A percentile compares a stretch with the other conserved stretches of the same genome.
Conservation (phyloP, 2,113 vertebrate genomes). For the Pelecanus crispus region DNA sequence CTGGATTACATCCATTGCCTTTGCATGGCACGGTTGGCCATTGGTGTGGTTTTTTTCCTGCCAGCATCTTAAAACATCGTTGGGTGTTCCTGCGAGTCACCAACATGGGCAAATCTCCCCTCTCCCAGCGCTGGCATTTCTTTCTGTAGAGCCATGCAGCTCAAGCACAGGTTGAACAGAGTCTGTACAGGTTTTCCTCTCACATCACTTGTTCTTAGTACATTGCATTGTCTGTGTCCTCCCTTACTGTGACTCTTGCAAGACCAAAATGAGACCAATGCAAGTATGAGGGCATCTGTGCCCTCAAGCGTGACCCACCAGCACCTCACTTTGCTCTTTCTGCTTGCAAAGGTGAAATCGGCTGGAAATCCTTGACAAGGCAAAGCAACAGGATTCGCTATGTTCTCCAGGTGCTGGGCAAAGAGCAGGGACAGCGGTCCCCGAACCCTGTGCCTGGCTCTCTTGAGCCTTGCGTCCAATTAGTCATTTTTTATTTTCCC, state of each 20-base stretch:
- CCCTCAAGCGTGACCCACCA: not conserved
- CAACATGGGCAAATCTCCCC: not conserved
- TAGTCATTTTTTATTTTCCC: conserved; percentile 64
- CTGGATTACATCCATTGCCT: not conserved
- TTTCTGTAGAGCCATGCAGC: accelerated
- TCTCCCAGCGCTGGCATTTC: not conserved
- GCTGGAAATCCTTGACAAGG: not conserved
- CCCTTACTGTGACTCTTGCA: not conserved
- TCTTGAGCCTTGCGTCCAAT: conserved; percentile 34
- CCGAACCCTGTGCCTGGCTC: not conserved
- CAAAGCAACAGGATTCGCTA: not conserved
- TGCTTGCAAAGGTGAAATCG: not conserved
- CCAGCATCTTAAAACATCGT: not conserved
- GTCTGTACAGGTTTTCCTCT: not conserved
- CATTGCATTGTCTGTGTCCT: accelerated
- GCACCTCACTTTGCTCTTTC: not conserved
- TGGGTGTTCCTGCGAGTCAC: not conserved
- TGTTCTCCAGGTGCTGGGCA: not conserved
- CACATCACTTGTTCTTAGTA: not conserved
- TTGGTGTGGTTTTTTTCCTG: not conserved
- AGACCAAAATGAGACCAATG: not conserved
- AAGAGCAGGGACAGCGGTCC: not conserved
- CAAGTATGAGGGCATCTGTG: not conserved
- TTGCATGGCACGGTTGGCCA: not conserved
- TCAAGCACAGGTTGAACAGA: not conserved